Percentiles rank a stretch among this genome's conserved stretches.
phyloP scores from a whole-genome alignment of 2,113 vertebrate species.

The Hippotragus niger region DNA sequence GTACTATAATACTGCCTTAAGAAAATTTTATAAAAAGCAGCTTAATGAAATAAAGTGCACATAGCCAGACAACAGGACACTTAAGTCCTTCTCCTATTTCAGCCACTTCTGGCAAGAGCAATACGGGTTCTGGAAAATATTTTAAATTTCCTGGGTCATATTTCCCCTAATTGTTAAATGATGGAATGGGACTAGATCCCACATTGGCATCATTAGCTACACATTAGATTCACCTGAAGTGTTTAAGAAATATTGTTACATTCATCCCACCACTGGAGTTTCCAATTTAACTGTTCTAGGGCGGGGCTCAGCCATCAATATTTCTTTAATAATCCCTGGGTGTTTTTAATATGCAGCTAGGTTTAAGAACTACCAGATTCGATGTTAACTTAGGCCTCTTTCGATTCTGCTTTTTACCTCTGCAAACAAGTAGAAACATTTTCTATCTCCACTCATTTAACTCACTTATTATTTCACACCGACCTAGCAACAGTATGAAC shows the following conservation, averaged over 20 bases:
- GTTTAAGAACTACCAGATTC: background rate
- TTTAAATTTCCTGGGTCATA: background rate
- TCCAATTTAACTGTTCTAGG: background rate
- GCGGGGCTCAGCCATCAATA: background rate
- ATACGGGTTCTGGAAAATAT: background rate
- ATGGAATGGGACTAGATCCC: background rate
- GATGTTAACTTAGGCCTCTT: background rate
- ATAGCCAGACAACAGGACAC: background rate
- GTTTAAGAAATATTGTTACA: background rate
- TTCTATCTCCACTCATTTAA: background rate
- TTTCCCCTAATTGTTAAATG: background rate
- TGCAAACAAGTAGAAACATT: background rate
- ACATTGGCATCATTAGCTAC: background rate
- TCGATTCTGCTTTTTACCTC: background rate
- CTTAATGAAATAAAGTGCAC: background rate
- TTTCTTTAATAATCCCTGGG: background rate
- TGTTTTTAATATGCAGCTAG: background rate
- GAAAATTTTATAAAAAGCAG: background rate
- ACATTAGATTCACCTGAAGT: background rate
- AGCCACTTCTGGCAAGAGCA: background rate
- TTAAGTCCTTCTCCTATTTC: background rate
- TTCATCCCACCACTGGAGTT: background rate
- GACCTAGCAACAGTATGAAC: background rate
- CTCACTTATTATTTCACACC: background rate
- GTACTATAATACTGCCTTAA: background rate